Conservation (phyloP, 2,888 invertebrate genomes). For the Clepsis dumicolana region DNA sequence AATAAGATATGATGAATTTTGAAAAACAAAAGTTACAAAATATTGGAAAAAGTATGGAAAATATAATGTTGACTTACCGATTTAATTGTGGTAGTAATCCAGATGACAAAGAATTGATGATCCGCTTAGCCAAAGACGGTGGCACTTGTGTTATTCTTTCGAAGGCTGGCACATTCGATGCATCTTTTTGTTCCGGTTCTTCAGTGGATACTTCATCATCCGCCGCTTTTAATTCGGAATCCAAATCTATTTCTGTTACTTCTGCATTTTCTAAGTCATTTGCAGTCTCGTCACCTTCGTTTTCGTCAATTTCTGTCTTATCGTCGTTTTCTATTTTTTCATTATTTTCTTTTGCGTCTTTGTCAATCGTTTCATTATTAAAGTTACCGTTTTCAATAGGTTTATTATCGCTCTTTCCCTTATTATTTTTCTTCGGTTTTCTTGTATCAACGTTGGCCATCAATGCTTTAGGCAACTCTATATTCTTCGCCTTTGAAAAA, state of each 20-base stretch:
- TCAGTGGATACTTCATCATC: slow-evolving; percentile 74
- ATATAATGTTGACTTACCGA: slow-evolving; percentile 69
- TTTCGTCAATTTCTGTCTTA: slow-evolving; percentile 46
- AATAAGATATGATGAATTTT: too few relatives aligned
- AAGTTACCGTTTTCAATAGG: slow-evolving; percentile 52
- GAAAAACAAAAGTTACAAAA: too few relatives aligned
- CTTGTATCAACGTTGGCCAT: slow-evolving; percentile 55
- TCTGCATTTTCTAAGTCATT: slow-evolving; percentile 50
- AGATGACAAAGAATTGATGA: slow-evolving; percentile 89
- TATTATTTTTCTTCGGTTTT: slow-evolving; percentile 46
- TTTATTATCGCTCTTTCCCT: slow-evolving; percentile 47
- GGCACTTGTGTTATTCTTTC: slow-evolving; percentile 86
- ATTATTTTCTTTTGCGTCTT: slow-evolving; percentile 46
- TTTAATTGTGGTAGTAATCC: slow-evolving; percentile 93
- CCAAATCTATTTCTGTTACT: slow-evolving; percentile 60
- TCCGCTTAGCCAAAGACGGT: slow-evolving; percentile 90
- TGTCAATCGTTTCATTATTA: slow-evolving; percentile 51
- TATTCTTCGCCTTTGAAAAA: slow-evolving; percentile 87
- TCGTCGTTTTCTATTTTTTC: slow-evolving; percentile 47
- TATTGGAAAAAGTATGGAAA: background rate
- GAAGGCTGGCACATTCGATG: slow-evolving; percentile 67
- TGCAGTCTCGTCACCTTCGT: slow-evolving; percentile 53
- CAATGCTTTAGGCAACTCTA: slow-evolving; percentile 71
- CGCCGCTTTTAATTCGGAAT: slow-evolving; percentile 67
- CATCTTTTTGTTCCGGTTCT: slow-evolving; percentile 60